These are phyloP conservation scores for Bergia puertoricense DNA, from an alignment of 92 coral and sea anemone genomes.

Conservation along the genomic window DNA sequence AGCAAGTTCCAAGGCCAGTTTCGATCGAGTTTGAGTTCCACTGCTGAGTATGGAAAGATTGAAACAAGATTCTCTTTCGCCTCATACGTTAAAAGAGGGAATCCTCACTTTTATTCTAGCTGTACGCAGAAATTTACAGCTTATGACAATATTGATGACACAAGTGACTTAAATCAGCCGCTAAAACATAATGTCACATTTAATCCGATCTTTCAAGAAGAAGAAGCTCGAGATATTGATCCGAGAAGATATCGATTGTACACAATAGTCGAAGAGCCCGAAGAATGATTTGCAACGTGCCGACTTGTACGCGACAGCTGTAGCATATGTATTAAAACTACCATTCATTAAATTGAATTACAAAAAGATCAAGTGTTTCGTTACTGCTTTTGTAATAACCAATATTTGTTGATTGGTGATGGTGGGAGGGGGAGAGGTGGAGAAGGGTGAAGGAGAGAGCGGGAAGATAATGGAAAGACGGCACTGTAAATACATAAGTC, in stretches of 20 bases:
- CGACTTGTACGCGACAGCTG: not conserved
- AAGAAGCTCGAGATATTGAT: conserved; percentile 45
- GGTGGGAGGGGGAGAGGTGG: not conserved
- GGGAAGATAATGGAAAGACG: too few species aligned
- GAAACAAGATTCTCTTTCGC: conserved; percentile 83
- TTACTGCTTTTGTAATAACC: not conserved
- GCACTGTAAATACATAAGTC: too few species aligned
- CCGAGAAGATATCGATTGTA: conserved; percentile 64
- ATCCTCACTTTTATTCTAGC: conserved; percentile 63
- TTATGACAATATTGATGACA: conserved; percentile 38
- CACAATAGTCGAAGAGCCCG: conserved; percentile 79
- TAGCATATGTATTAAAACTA: not conserved
- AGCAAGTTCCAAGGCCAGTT: conserved; percentile 35
- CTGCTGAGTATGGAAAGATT: conserved; percentile 32
- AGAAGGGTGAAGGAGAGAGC: not conserved
- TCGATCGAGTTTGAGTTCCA: conserved; percentile 15
- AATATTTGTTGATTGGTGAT: not conserved
- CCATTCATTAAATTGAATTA: not conserved
- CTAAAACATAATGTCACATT: conserved; percentile 69
- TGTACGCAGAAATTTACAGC: conserved; percentile 60
- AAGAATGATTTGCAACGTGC: conserved; percentile 28
- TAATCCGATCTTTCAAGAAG: conserved; percentile 83
- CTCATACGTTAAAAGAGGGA: conserved; percentile 73
- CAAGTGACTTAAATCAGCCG: conserved; percentile 50
- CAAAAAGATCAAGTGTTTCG: not conserved